Conservation (phyloP, 1,140 invertebrate genomes). For the Camponotus vicinus region DNA sequence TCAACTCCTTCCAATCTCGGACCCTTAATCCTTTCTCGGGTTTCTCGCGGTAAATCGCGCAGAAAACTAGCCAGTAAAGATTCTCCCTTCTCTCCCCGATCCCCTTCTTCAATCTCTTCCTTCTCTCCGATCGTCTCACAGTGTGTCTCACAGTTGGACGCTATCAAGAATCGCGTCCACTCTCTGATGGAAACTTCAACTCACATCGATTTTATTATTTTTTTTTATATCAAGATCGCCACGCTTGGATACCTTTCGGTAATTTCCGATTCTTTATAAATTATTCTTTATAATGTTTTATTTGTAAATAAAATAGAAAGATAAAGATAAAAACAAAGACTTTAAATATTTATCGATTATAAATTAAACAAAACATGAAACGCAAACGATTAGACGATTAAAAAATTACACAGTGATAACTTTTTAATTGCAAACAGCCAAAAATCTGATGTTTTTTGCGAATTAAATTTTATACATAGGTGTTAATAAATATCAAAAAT, state of each 20-base stretch:
- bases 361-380: not conserved
- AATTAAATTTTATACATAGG: not conserved
- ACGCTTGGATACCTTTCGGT: not conserved
- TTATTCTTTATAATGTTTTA: not conserved
- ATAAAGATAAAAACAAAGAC: not conserved
- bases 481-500: not conserved
- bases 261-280: not conserved
- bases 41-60: conserved; percentile 82
- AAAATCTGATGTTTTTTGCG: not conserved
- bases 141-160: conserved; percentile 58
- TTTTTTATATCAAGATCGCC: not conserved
- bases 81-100: conserved; percentile 68
- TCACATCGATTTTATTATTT: conserved; percentile 30
- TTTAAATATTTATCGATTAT: not conserved
- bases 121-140: conserved; percentile 34
- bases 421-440: not conserved
- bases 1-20: conserved; percentile 78
- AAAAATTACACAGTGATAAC: not conserved
- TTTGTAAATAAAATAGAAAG: not conserved
- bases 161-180: conserved; percentile 51
- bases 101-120: conserved; percentile 30
- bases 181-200: conserved; percentile 28
- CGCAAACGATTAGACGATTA: not conserved
- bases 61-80: conserved; percentile 83
- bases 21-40: conserved; percentile 79